Conservation (phyloP, 2,888 invertebrate species). For the Argyresthia albistria region DNA sequence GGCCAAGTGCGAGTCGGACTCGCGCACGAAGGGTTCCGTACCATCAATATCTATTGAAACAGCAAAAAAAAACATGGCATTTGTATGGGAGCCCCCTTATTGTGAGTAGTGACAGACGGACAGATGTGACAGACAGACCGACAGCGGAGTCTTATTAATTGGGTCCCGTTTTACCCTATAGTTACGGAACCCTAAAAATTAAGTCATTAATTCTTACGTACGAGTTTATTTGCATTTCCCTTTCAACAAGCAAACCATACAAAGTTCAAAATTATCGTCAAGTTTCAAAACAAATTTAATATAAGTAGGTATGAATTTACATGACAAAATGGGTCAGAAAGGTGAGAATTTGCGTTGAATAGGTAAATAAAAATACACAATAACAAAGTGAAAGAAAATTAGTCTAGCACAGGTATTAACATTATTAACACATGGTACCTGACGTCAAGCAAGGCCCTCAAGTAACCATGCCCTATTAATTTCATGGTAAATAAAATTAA, state of each 20-base stretch:
- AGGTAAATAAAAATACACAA: constrained; percentile 15
- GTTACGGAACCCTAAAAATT: neutral
- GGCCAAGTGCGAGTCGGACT: too few relatives aligned
- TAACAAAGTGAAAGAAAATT: neutral
- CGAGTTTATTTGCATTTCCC: neutral
- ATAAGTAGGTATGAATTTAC: constrained; percentile 13
- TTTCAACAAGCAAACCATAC: neutral
- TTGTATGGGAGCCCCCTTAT: too few relatives aligned
- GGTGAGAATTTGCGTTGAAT: constrained; percentile 51
- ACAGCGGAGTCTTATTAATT: neutral
- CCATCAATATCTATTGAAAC: too few relatives aligned
- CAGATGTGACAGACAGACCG: neutral
- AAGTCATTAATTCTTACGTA: neutral
- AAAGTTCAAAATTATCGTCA: neutral
- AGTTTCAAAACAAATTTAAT: constrained; percentile 34
- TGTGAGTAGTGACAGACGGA: neutral
- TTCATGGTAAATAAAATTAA: too few relatives aligned
- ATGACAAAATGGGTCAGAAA: constrained; percentile 30
- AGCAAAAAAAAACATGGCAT: too few relatives aligned
- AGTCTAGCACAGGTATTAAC: too few relatives aligned
- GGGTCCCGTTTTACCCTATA: neutral
- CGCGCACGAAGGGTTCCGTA: too few relatives aligned
- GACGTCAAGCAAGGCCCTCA: too few relatives aligned
- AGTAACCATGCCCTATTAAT: too few relatives aligned
- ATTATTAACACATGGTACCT: too few relatives aligned